Evolutionary conservation across 2,888 invertebrate genomes (phyloP), one percentile per base, ranked within the genome.

Genomic region (Oegoconia quadripuncta): DNA sequence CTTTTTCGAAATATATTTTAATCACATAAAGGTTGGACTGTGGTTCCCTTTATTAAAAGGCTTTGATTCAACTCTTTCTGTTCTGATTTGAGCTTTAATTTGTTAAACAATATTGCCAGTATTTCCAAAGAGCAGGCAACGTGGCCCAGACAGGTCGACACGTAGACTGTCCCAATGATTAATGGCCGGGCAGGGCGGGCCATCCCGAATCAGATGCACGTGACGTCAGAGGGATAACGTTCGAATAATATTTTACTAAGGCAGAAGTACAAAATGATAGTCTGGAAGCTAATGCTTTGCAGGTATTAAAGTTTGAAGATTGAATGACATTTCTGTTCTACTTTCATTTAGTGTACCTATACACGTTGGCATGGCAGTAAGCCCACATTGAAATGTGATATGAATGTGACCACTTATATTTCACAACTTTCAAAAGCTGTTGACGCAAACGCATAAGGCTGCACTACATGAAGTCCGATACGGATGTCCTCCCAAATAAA

Each of bases 141-240:
- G 44, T 49, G 51, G 50, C 43, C 39, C 47, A 56, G 65, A 57
- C 68, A 65, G 64, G 72, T 62, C 70, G 61, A 64, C 73, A 73
- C 74, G 78, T 74, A 72, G 67, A 64, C 65, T 66, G 69, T 66
- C 59, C 60, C 58, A 58, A 68, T 80, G 79, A 81, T 80, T 78
- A 76, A 81, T 74, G 72, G 61, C 54, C 49, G 54, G 44, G 49
- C 62, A 63, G 63, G 58, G 55, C 53, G 65, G 69, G 66, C 59
- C 62, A 59, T 60, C 62, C 67, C 64, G 67, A 73, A 76, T 77
- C 83, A 81, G 75, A 75, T 76, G 79, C 81, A 77, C 80, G 80
- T 83, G 83, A 80, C 79, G 77, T 76, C 74, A 70, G 62, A 41
- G 43, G 60, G 64, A 61, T 73, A 74, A 74, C 70, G 69, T 59